Evolutionary conservation across 2,113 vertebrate species (phyloP), one percentile per base, ranked within the genome.

Genomic region (Gavialis gangeticus): DNA sequence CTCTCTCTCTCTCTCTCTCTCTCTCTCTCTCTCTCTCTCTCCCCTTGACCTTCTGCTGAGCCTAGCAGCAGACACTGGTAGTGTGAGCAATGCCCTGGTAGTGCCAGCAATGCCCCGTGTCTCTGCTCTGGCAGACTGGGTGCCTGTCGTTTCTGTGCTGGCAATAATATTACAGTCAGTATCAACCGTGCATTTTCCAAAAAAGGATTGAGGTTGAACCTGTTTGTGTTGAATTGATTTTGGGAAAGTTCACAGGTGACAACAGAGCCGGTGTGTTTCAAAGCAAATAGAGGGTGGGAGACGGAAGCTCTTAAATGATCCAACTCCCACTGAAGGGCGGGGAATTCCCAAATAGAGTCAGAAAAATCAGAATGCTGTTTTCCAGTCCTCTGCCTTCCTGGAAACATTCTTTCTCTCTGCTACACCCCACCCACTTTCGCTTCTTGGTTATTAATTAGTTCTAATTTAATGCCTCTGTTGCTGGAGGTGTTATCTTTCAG

Each of bases 321-420:
- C 24, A 22, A 24, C n/a, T 66, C 2, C 12, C 24, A 0, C 7
- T 86, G 10, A 64, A 22, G 37, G 67, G 46, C 25, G 34, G 87
- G 88, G 92, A 89, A 9, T 96, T 96, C 82, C 88, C 90, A 57
- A 4, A 17, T 66, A 28, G 76, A 60, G 67, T n/a, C 69, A 14
- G 4, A 59, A 73, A 75, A 25, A 59, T 66, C 21, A 69, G 13
- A 11, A 64, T 34, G n/a, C 58, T 87, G 12, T 66, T 95, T 87
- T 82, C 37, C 66, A 82, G 69, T 71, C n/a, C n/a, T 85, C 93
- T 95, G 88, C 82, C 94, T 27, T 15, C 94, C n/a, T n/a, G 3
- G 0, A 0, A 46, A 3, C 67, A 7, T 58, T 64, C 57, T 46
- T 87, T 63, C 22, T 63, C 81, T 60, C 19, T 73, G 37, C 79